Evolutionary conservation across 2,888 invertebrate genomes (phyloP), one percentile per base, ranked within the genome.

Genomic region (Acleris holmiana): DNA sequence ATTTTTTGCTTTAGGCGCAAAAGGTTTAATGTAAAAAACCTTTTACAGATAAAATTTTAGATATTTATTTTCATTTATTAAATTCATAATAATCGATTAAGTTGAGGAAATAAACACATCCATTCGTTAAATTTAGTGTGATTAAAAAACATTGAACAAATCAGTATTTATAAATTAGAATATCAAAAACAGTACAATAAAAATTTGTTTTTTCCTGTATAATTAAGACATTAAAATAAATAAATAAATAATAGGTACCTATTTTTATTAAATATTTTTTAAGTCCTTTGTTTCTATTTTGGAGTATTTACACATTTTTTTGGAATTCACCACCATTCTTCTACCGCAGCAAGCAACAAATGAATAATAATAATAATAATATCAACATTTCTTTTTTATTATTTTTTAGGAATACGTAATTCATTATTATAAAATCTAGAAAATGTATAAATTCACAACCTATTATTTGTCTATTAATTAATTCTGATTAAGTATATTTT

Each of bases 401-500:
- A 75, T 70, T 73, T 73, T 77, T 79, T 75, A 76, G 74, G 76
- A 76, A 70, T 77, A 76, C 73, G 79, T 78, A 73, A 72, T 78
- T 79, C 74, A 77, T 83, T 85, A 82, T 85, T 88, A 89, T 89
- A 89, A 89, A 91, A 88, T 88, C 90, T 91, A 90, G 84, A 91
- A 91, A 91, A 89, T 91, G 89, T 91, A 89, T 88, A 92, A 91
- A 91, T 89, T 92, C 91, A 92, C 91, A 92, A 92, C 91, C 91
- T 92, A 92, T 91, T 84, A 83, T 86, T 88, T 89, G 85, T 89
- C 90, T 91, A 89, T 86, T 83, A 80, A 76, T 73, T 73, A 70
- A 69, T 71, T 72, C 71, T 71, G 70, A 68, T 70, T 76, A n/a
- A n/a, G n/a, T n/a, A 74, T 75, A 76, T 71, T 73, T 72, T 74